These are phyloP conservation scores for Trematomus loennbergii DNA, from an alignment of 2,113 vertebrate genomes.

Conservation along the genomic window DNA sequence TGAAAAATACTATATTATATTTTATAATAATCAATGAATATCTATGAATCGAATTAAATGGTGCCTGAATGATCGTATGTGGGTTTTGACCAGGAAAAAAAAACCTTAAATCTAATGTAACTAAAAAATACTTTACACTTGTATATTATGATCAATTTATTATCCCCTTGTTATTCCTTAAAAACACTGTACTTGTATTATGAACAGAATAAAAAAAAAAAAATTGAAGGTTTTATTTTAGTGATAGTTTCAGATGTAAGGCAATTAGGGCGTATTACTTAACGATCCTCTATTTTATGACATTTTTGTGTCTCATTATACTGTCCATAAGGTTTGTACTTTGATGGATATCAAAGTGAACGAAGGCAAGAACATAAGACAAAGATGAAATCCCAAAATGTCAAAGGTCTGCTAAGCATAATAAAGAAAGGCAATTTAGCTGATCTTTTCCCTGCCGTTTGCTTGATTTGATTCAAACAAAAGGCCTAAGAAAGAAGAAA, in stretches of 20 bases:
- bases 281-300: constrained; percentile 6
- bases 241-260: neutral
- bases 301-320: constrained; percentile 23
- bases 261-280: neutral
- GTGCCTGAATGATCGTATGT: too few species aligned
- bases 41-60: too few species aligned
- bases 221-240: too few species aligned
- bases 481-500: constrained; percentile 25
- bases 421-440: neutral
- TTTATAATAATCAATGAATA: too few species aligned
- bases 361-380: constrained; percentile 8
- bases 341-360: constrained; percentile 37
- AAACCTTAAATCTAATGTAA: too few species aligned
- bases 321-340: neutral
- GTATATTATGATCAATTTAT: too few species aligned
- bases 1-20: too few species aligned
- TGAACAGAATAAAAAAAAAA: too few species aligned
- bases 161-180: too few species aligned
- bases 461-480: constrained; percentile 40
- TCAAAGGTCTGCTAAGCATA: constrained; percentile 28
- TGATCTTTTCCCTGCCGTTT: constrained; percentile 25
- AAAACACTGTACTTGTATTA: too few species aligned
- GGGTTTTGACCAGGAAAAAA: too few species aligned
- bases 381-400: neutral
- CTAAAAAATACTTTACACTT: neutral